Evolutionary conservation across 2,113 vertebrate genomes (phyloP).

Genomic region (Poecilia latipinna): DNA sequence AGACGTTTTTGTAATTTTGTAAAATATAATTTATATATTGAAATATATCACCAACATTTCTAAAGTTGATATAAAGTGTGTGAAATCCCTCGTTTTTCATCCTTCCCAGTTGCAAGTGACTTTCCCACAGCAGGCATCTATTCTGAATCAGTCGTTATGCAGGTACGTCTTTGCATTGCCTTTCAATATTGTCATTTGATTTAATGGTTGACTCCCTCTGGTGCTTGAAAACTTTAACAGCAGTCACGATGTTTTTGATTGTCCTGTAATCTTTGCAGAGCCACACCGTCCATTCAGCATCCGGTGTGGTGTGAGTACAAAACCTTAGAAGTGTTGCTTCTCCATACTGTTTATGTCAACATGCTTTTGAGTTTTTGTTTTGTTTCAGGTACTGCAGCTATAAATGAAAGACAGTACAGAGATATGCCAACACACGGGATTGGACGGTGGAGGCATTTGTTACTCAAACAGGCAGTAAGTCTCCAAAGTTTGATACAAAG

Average conservation of each 20-base stretch:
- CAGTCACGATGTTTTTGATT: neutral
- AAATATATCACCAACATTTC: neutral
- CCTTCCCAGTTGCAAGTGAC: slow-evolving; percentile 51
- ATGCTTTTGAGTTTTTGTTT: neutral
- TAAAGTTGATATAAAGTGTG: neutral
- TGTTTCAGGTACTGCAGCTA: slow-evolving; percentile 32
- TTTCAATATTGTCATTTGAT: no score
- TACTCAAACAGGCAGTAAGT: slow-evolving; percentile 82
- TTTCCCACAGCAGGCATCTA: slow-evolving; percentile 39
- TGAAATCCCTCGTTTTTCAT: neutral
- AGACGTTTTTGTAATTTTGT: no score
- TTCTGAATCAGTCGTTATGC: slow-evolving; percentile 40
- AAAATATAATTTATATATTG: no score
- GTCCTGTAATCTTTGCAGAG: slow-evolving; percentile 44
- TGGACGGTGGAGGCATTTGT: slow-evolving; percentile 85
- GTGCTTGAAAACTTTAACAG: neutral
- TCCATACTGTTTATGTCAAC: no score
- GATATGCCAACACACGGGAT: slow-evolving; percentile 87
- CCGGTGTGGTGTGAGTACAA: slow-evolving; percentile 57
- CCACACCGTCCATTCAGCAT: slow-evolving; percentile 29
- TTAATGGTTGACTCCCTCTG: neutral
- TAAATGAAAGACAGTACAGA: slow-evolving; percentile 79
- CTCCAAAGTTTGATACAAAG: neutral
- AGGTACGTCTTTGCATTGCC: slow-evolving; percentile 51
- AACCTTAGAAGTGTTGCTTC: neutral